A percentile compares a stretch with the other conserved stretches of the same genome.
phyloP scores from a whole-genome alignment of 2,113 vertebrate genomes.

The Psammodynastes pulverulentus region DNA sequence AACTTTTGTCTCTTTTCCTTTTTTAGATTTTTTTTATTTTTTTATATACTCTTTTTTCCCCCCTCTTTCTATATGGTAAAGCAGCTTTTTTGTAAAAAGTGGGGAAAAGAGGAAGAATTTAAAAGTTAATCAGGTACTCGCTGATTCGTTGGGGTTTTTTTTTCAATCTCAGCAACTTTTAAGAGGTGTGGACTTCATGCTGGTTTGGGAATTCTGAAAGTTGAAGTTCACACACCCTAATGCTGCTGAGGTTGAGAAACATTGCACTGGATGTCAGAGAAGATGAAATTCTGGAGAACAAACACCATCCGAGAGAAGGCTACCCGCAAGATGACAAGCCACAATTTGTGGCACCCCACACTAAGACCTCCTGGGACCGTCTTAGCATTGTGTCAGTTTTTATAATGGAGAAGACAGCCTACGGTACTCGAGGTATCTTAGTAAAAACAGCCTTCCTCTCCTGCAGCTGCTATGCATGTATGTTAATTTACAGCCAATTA shows the following conservation, averaged over 20 bases:
- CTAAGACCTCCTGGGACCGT: not conserved
- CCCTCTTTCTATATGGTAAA: not conserved
- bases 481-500: not conserved
- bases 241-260: not conserved
- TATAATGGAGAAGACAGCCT: not conserved
- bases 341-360: not conserved
- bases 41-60: not conserved
- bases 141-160: no score
- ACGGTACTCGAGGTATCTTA: not conserved
- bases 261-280: not conserved
- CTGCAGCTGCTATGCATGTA: constrained; percentile 20
- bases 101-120: not conserved
- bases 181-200: not conserved
- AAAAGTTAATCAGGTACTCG: not conserved
- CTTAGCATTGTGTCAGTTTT: not conserved
- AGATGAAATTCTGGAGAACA: not conserved
- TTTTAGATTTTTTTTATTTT: not conserved
- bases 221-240: not conserved
- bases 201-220: not conserved
- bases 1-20: not conserved
- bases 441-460: not conserved
- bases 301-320: not conserved
- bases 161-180: not conserved
- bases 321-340: not conserved
- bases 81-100: not conserved